Base-by-base conservation (phyloP, 1,140 invertebrate species). In the Camponotus pennsylvanicus region DNA sequence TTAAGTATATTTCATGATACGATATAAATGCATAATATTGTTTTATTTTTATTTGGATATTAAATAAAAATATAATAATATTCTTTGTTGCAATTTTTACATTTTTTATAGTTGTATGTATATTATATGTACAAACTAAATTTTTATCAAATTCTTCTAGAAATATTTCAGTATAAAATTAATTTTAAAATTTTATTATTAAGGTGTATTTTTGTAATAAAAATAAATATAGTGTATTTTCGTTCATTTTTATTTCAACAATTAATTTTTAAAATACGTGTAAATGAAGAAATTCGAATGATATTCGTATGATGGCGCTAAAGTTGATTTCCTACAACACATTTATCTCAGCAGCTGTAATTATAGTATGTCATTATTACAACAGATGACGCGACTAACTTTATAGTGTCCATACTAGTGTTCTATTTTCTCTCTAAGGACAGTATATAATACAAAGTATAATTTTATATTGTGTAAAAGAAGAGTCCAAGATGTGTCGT, bases 291-390 rank as follows among this genome's bases (percentile, higher is more conserved):
- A 15, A 57, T 88, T 88, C 64, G 11, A 34, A 1, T 34, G 3
- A n/a, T 52, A 0, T 52, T 42, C 32, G 79, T 15, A 66, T 1
- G 87, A 88, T 59, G 86, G 57, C 87, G 64, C 71, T 76, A 88
- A 49, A 32, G 66, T 71, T 40, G 69, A 63, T 18, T 61, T 21
- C 18, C n/a, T 49, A 34, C 37, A 18, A 15, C 8, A 27, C 18
- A 32, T 73, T 73, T n/a, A 32, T 59, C n/a, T 37, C 1, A 45
- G 40, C 2, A 71, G 27, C 13, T n/a, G 5, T 73, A 73, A 61
- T 61, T 73, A 49, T 82, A 73, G 27, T 73, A 61, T 13, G 18
- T n/a, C n/a, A 6, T 73, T 61, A 82, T 71, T 59, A 18, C 66
- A 67, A 45, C 7, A 82, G 79, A 82, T 82, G 79, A 73, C 79